Evolutionary conservation across 2,113 vertebrate species (phyloP), one percentile per base, ranked within the genome.

Genomic region (Sorex araneus): DNA sequence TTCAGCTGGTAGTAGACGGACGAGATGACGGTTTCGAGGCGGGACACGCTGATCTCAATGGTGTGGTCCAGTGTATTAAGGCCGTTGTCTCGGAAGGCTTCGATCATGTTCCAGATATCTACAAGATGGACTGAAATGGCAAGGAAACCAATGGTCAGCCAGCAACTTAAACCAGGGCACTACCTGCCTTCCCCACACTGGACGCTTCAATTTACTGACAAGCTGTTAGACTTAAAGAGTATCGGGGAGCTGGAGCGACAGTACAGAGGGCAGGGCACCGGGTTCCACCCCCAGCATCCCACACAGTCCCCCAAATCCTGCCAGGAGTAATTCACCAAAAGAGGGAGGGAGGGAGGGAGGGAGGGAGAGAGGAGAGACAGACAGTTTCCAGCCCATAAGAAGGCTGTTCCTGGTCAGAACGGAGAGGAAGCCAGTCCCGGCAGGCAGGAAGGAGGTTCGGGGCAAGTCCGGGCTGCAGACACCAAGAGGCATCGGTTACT

Each of bases 21-120:
- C 12, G 99, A 99, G 95, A 99, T 98, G 97, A 99, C 99, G 0
- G 99, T 99, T 94, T 99, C 99, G 27, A 99, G 98, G 16, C 99
- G 98, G n/a, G 99, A 99, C 96, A 99, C 99, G n/a, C 98, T 99
- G 95, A 99, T 98, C 97, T 99, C 99, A 0, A 98, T 98, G 88
- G 96, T 97, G 70, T 99, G 99, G 74, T 99, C 99, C 98, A 99
- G 78, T 0, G 99, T 99, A 97, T 99, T 99, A 96, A 99, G 99
- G 94, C 99, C 99, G 27, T 99, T 99, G 84, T 99, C 99, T 80
- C 99, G 98, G 97, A 99, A 99, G 95, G 99, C 99, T 98, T 99
- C 99, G 8, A 99, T 99, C 99, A 99, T 99, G 83, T 99, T 99
- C 99, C 99, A 99, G 96, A 99, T 99, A 74, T 99, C 99, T 86